A percentile compares a stretch with the other conserved stretches of the same genome.
Conservation (phyloP, 2,113 vertebrate genomes). For the Hypomesus transpacificus region DNA sequence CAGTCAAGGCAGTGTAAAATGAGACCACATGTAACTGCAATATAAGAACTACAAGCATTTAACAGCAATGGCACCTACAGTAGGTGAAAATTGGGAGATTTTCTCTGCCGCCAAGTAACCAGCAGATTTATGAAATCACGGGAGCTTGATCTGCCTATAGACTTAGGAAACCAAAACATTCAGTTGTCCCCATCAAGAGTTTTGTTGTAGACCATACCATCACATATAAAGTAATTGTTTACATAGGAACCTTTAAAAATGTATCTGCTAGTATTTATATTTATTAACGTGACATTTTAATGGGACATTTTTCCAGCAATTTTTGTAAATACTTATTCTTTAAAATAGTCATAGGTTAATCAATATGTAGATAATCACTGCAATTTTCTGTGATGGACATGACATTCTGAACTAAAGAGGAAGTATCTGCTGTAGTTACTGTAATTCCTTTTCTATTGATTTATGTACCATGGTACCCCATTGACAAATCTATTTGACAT, state of each 20-base stretch:
- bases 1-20: slow-evolving; percentile 63
- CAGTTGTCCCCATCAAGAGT: slow-evolving; percentile 28
- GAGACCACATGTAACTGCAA: slow-evolving; percentile 61
- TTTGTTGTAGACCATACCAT: no score
- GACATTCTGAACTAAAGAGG: slow-evolving; percentile 66
- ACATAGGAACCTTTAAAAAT: no score
- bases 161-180: slow-evolving; percentile 42
- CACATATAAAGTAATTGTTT: no score
- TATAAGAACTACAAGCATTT: slow-evolving; percentile 41
- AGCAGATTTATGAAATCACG: slow-evolving; percentile 60
- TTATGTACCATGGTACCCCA: slow-evolving; percentile 67
- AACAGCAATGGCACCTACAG: slow-evolving; percentile 61
- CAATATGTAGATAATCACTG: slow-evolving; percentile 70
- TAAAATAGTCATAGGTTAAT: slow-evolving; percentile 52
- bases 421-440: slow-evolving; percentile 58
- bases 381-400: slow-evolving; percentile 65
- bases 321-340: slow-evolving; percentile 24
- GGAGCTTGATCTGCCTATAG: slow-evolving; percentile 59
- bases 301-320: neutral
- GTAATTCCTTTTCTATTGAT: slow-evolving; percentile 68
- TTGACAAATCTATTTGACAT: slow-evolving; percentile 73
- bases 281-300: no score
- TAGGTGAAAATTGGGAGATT: slow-evolving; percentile 65
- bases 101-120: slow-evolving; percentile 62
- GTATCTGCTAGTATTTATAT: no score